These are phyloP conservation scores for Sinonovacula constricta DNA, from an alignment of 1,140 invertebrate species.

Conservation along the genomic window DNA sequence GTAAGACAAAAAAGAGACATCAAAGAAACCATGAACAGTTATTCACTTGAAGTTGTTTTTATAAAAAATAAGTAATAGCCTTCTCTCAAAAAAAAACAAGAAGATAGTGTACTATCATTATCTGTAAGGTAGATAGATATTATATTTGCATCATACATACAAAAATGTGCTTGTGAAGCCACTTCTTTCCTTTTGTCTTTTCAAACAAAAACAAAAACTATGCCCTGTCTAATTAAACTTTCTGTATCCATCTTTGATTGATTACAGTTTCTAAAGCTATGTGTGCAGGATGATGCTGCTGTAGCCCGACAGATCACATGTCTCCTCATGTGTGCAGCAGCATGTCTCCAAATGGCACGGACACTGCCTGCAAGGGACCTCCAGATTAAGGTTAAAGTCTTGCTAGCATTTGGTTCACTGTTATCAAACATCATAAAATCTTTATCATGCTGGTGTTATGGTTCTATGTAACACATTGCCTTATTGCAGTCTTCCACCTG, in stretches of 20 bases:
- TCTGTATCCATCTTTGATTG: neutral
- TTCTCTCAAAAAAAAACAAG: no score
- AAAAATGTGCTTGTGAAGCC: neutral
- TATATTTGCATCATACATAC: neutral
- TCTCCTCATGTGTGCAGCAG: slow-evolving; percentile 71
- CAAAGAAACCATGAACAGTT: no score
- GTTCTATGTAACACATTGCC: no score
- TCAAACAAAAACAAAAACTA: neutral
- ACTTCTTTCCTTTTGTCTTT: neutral
- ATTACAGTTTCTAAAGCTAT: slow-evolving; percentile 63
- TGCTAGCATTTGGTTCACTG: no score
- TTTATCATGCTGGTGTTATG: no score
- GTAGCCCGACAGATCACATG: slow-evolving; percentile 69
- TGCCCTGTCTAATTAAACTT: neutral
- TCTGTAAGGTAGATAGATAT: neutral
- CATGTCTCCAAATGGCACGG: slow-evolving; percentile 68
- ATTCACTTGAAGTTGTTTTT: no score
- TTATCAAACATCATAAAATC: no score
- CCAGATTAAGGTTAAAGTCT: no score
- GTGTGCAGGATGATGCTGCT: slow-evolving; percentile 52
- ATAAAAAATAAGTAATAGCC: no score
- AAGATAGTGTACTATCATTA: no score
- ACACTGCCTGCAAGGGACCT: slow-evolving; percentile 37
- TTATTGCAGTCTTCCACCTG: no score
- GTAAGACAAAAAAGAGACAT: no score